Percentiles rank a stretch among this genome's conserved stretches.
These are phyloP conservation scores for Orycteropus afer DNA, from an alignment of 2,113 vertebrate species.

Conservation along the genomic window DNA sequence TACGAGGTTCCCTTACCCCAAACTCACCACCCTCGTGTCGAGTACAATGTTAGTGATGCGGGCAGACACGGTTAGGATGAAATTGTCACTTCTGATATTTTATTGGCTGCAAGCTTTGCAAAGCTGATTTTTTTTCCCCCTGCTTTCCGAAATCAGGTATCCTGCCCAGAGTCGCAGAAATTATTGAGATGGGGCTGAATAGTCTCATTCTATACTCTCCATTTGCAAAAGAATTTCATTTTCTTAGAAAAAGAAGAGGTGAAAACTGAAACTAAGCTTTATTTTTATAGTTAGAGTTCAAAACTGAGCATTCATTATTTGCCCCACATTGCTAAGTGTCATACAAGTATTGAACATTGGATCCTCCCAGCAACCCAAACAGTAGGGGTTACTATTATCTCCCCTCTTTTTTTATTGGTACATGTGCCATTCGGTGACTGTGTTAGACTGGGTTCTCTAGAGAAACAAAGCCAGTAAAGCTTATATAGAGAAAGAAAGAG, in stretches of 20 bases:
- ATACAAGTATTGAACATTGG: fast-evolving
- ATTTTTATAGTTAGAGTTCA: not conserved
- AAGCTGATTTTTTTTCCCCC: conserved; percentile 16
- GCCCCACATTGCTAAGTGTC: not conserved
- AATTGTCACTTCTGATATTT: not conserved
- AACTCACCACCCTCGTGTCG: not conserved
- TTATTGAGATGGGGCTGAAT: not conserved
- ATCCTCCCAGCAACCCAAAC: not conserved
- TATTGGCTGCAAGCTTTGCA: not conserved
- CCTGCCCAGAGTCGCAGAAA: conserved; percentile 27
- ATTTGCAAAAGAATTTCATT: not conserved
- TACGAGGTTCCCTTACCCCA: conserved; percentile 17
- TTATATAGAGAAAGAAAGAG: no score
- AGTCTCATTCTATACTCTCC: no score
- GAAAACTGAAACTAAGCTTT: not conserved
- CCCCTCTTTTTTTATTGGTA: not conserved
- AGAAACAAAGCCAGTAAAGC: no score
- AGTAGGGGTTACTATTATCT: not conserved
- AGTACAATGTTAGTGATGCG: not conserved
- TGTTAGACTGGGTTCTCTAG: no score
- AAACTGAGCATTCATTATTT: not conserved
- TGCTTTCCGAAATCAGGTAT: conserved; percentile 46
- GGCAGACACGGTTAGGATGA: not conserved
- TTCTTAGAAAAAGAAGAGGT: not conserved
- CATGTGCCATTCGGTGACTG: no score